Conservation (phyloP, 2,888 invertebrate species). For the Eucriotettix oculatus region DNA sequence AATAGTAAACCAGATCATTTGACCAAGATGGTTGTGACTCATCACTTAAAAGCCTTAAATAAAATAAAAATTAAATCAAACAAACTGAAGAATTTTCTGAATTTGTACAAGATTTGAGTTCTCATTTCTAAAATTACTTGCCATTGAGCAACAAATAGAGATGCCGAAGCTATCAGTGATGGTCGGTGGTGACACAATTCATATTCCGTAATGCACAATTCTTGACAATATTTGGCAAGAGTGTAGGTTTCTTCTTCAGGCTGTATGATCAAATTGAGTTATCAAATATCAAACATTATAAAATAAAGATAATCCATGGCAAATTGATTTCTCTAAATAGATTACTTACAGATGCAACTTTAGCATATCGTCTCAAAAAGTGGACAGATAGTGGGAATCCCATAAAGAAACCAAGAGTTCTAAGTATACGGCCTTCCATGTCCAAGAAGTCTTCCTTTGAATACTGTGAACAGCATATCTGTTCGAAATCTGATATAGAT, state of each 20-base stretch:
- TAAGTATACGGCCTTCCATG: constrained; percentile 70
- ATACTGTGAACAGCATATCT: constrained; percentile 79
- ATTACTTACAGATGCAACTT: constrained; percentile 20
- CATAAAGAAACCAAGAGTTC: constrained; percentile 59
- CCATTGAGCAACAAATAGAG: constrained; percentile 56
- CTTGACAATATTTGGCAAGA: constrained; percentile 81
- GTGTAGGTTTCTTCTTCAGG: background rate
- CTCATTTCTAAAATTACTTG: constrained; percentile 20
- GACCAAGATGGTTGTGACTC: no score
- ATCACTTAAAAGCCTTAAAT: no score
- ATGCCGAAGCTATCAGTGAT: constrained; percentile 68
- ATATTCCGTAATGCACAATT: constrained; percentile 68
- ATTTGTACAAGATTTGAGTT: no score
- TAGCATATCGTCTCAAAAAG: constrained; percentile 67
- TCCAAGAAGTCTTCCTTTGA: constrained; percentile 55
- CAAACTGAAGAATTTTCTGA: no score
- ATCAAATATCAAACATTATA: background rate
- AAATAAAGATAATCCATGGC: background rate
- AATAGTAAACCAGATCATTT: no score
- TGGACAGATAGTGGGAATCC: constrained; percentile 76
- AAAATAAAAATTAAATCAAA: no score
- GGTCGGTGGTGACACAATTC: constrained; percentile 60
- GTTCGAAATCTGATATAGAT: constrained; percentile 74
- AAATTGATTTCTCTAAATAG: background rate
- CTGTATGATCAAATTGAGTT: background rate